Base-by-base conservation (phyloP, 1,140 invertebrate species). In the Philaenus spumarius region DNA sequence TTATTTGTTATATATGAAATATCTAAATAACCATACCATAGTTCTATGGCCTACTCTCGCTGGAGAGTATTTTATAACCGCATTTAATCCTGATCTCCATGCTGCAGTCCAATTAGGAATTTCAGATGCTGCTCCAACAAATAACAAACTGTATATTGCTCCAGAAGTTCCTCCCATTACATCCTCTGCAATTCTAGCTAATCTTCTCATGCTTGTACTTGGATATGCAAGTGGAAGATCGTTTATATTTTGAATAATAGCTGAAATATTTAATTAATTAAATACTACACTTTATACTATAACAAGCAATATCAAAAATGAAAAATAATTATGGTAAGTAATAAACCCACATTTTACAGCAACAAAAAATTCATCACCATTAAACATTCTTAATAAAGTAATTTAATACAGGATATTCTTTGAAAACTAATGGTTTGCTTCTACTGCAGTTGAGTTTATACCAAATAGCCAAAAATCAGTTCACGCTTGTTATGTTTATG, bases 41-140 rank as follows among this genome's bases (percentile, higher is more conserved):
- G 89, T 90, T 66, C 89, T 78, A 67, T 91, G 85, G 1, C 89
- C 88, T 9, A 80, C 74, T 61, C 79, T 76, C 0, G 87, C 87
- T 59, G 82, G 81, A 14, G 87, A 86, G 68, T 91, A 89, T 65
- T 82, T 86, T 54, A 77, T 75, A 6, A 89, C 78, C 0, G 79
- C 78, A 26, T 77, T 64, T 40, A 86, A 72, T 1, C 78, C 82
- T 12, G 65, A 69, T 54, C 73, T 66, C 67, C 79, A 77, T 0
- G 77, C 75, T 17, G 64, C 15, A 9, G 71, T 58, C 82, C 82
- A 86, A 11, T 70, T 59, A 54, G 67, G 48, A 66, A 69, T 39
- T 65, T 65, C 17, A 45, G 58, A 65, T 57, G 67, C 34, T 11
- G 81, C 80, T 7, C 80, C 80, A 2, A 82, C 79, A n/a, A 91